Conservation (phyloP, 2,113 vertebrate species). For the Oostethus manadensis region DNA sequence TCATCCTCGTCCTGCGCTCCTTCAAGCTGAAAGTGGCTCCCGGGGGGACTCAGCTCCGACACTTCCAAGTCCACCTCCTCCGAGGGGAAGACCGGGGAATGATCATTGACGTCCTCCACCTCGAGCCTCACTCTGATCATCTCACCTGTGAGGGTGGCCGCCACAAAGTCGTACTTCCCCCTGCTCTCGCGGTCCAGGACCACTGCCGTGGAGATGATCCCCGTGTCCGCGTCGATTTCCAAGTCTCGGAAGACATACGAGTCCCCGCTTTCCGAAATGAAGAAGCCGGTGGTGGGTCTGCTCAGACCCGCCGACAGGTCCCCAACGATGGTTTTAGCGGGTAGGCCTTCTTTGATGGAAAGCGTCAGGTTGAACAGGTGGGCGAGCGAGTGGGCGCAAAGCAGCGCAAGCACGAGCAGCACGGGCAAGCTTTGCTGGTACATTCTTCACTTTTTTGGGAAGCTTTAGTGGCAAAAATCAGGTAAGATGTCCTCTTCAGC, state of each 20-base stretch:
- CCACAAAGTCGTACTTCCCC: slow-evolving; percentile 82
- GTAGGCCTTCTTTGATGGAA: slow-evolving; percentile 80
- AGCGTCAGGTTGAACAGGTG: slow-evolving; percentile 81
- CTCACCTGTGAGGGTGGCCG: slow-evolving; percentile 80
- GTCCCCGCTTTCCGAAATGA: slow-evolving; percentile 85
- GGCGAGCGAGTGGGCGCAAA: slow-evolving; percentile 54
- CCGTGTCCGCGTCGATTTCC: slow-evolving; percentile 82
- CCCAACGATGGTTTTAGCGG: slow-evolving; percentile 80
- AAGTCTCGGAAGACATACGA: slow-evolving; percentile 84
- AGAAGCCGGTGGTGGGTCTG: slow-evolving; percentile 72
- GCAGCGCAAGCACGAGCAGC: slow-evolving; percentile 29
- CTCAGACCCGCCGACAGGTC: slow-evolving; percentile 78
- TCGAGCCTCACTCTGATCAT: slow-evolving; percentile 80
- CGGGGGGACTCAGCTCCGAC: slow-evolving; percentile 79
- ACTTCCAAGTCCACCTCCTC: slow-evolving; percentile 69
- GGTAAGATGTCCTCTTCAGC: neutral
- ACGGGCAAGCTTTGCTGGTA: neutral
- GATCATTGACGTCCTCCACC: slow-evolving; percentile 86
- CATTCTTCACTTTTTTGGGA: neutral
- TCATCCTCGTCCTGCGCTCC: slow-evolving; percentile 80
- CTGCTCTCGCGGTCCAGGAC: slow-evolving; percentile 82
- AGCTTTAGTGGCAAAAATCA: neutral
- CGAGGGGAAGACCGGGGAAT: slow-evolving; percentile 76
- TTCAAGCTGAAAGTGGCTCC: slow-evolving; percentile 79
- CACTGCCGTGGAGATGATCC: slow-evolving; percentile 82